Evolutionary conservation across 2,888 invertebrate genomes (phyloP).

Genomic region (Imbricaverruca yamaguchii): DNA sequence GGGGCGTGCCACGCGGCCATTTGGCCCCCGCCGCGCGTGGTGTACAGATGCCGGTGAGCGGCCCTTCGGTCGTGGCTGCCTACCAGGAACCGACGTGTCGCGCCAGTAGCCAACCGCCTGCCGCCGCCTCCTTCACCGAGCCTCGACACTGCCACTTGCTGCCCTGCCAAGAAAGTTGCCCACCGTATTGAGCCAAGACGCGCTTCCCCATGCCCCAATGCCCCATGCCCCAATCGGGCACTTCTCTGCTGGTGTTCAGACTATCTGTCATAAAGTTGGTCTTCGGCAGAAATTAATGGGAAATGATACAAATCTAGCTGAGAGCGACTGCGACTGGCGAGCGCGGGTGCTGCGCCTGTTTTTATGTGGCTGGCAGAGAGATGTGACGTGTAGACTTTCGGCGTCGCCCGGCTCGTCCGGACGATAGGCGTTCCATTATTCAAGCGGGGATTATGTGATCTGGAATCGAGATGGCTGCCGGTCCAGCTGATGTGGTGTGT

Average conservation of each 20-base stretch:
- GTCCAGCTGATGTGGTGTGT: neutral
- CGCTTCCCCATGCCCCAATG: neutral
- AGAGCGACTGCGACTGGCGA: neutral
- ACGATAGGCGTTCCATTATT: neutral
- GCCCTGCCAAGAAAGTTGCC: neutral
- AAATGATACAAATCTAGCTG: constrained; percentile 14
- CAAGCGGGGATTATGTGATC: constrained; percentile 7
- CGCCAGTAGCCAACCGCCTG: neutral
- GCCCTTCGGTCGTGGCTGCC: neutral
- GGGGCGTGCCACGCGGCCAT: constrained; percentile 30
- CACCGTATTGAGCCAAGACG: neutral
- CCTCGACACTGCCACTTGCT: no score
- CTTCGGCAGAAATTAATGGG: constrained; percentile 10
- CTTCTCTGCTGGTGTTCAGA: neutral
- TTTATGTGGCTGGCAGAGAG: neutral
- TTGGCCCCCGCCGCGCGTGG: neutral
- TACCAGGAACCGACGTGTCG: neutral
- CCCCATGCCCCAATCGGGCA: neutral
- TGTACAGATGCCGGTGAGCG: neutral
- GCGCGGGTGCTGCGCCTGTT: neutral
- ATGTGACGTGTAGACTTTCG: constrained; percentile 15
- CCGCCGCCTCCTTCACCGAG: neutral
- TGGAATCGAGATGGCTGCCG: neutral
- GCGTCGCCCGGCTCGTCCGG: neutral
- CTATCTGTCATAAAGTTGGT: constrained; percentile 17